Base-by-base conservation (phyloP, 2,888 invertebrate species). In the Orchesellides sinensis region DNA sequence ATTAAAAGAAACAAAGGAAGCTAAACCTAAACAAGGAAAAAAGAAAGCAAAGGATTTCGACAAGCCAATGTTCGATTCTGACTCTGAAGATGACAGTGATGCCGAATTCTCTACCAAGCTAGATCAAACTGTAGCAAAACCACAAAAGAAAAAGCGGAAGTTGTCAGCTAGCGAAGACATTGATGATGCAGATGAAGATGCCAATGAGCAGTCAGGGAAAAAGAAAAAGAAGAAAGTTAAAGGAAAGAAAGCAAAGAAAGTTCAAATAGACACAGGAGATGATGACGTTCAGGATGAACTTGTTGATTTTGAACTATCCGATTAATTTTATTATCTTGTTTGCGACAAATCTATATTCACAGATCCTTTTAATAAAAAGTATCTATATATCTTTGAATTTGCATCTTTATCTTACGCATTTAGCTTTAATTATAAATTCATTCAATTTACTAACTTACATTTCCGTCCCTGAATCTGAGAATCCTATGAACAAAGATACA, bases 281-380 rank as follows among this genome's bases (percentile, higher is more conserved):
- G 63, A 75, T 32, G 86, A 87, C 32, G 74, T 81, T 10, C 77
- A 84, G 23, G 88, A 88, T 56, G 77, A 88, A 74, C 29, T 88
- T 2, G 84, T 87, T 6, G 88, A 88, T 56, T 88, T 86, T 73
- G 87, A 87, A 63, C 66, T 87, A 10, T 88, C 88, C 2, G 88
- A 88, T 69, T 88, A 84, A 74, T n/a, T n/a, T n/a, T n/a, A n/a
- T n/a, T n/a, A n/a, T n/a, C n/a, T n/a, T n/a, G n/a, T n/a, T 8
- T 52, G n/a, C 49, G n/a, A n/a, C n/a, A n/a, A n/a, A n/a, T n/a
- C n/a, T n/a, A n/a, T n/a, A 23, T 29, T 29, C 12, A 65, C 29
- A 56, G 1, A 14, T 69, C 25, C 21, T 23, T 56, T 8, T 19
- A n/a, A n/a, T n/a, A n/a, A n/a, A n/a, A n/a, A n/a, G n/a, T n/a